phyloP scores from a whole-genome alignment of 1,140 invertebrate species.

The Helicoverpa zea region DNA sequence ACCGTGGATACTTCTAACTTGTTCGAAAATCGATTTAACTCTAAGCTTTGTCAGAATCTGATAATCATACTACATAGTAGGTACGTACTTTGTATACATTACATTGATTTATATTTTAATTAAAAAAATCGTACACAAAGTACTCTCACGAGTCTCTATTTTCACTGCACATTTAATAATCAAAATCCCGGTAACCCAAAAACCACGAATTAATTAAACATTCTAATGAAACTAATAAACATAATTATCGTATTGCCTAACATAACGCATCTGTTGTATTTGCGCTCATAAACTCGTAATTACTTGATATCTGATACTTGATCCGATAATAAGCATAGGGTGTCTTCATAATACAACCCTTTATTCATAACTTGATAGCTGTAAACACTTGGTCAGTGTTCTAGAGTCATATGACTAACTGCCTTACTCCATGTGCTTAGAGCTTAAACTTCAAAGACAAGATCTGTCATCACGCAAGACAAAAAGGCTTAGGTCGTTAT shows the following conservation, averaged over 20 bases:
- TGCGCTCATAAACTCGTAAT: slow-evolving; percentile 1
- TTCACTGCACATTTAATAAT: not conserved
- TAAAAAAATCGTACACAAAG: too few species aligned
- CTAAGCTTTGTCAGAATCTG: too few species aligned
- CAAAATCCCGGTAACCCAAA: slow-evolving; percentile 2
- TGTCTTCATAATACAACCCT: slow-evolving; percentile 23
- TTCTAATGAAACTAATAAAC: slow-evolving; percentile 24
- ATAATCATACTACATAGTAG: not conserved
- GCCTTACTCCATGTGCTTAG: too few species aligned
- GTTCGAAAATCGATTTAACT: not conserved
- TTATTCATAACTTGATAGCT: slow-evolving; percentile 16
- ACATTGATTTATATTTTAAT: too few species aligned
- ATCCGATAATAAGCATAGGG: not conserved
- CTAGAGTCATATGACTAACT: not conserved
- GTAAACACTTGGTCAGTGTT: not conserved
- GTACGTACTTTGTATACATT: too few species aligned
- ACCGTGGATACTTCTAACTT: not conserved
- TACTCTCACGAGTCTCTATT: too few species aligned
- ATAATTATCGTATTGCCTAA: slow-evolving; percentile 22
- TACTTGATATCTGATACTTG: slow-evolving; percentile 3
- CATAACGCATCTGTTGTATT: slow-evolving; percentile 18
- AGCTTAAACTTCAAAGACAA: too few species aligned
- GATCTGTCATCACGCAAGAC: too few species aligned
- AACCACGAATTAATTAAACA: slow-evolving; percentile 3
- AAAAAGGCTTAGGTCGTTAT: too few species aligned